Percentiles rank a stretch among this genome's conserved stretches.
Evolutionary conservation across 2,888 invertebrate species (phyloP).

Genomic region (Lapara coniferarum): DNA sequence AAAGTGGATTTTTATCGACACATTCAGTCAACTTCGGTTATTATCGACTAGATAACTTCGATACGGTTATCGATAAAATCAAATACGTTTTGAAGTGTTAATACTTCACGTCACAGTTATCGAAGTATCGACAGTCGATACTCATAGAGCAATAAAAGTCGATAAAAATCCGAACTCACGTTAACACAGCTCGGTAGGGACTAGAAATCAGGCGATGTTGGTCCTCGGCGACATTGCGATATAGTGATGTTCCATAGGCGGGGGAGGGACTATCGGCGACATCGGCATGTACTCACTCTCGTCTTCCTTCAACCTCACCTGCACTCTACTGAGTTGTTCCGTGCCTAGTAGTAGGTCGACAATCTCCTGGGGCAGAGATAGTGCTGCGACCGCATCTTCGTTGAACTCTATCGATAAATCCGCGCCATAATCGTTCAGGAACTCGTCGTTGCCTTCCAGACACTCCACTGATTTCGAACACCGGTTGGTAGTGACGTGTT

Average conservation of each 20-base stretch:
- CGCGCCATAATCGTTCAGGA: conserved; percentile 53
- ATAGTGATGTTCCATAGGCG: conserved; percentile 69
- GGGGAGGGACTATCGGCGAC: conserved; percentile 66
- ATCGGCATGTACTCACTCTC: conserved; percentile 75
- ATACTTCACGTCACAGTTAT: conserved; percentile 3
- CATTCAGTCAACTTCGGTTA: not conserved
- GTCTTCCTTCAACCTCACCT: conserved; percentile 50
- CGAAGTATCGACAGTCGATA: not conserved
- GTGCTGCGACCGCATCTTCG: conserved; percentile 58
- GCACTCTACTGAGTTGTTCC: conserved; percentile 35
- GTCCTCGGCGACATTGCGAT: conserved; percentile 75
- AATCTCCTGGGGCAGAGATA: conserved; percentile 69
- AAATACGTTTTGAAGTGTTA: not conserved
- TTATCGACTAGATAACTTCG: not conserved
- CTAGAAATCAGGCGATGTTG: conserved; percentile 60
- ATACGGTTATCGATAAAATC: not conserved
- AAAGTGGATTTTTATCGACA: conserved; percentile 18
- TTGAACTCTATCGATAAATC: conserved; percentile 65
- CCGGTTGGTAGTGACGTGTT: conserved; percentile 57
- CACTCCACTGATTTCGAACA: conserved; percentile 76
- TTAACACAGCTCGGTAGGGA: conserved; percentile 29
- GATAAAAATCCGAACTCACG: conserved; percentile 21
- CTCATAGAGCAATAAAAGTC: not conserved
- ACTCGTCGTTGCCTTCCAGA: conserved; percentile 57
- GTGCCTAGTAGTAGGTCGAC: conserved; percentile 67